Percentiles rank a stretch among this genome's conserved stretches.
phyloP scores from a whole-genome alignment of 64 coral and sea anemone genomes.

The Montipora cactus region DNA sequence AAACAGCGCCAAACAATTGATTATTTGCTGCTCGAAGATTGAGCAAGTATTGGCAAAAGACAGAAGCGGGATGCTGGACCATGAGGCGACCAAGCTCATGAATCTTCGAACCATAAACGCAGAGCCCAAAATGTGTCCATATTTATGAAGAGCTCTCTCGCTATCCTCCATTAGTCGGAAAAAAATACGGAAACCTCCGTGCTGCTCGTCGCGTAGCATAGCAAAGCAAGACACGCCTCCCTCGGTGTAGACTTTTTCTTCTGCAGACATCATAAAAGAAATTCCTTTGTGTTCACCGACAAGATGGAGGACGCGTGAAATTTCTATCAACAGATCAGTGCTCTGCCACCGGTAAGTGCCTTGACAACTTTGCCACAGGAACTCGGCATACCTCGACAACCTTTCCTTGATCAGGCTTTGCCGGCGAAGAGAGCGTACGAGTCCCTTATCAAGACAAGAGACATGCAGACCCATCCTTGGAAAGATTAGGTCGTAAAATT shows the following conservation, averaged over 20 bases:
- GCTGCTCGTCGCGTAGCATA: constrained; percentile 42
- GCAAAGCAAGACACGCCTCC: constrained; percentile 18
- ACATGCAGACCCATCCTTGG: constrained; percentile 66
- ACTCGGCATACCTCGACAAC: constrained; percentile 45
- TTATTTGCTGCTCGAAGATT: constrained; percentile 64
- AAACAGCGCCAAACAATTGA: constrained; percentile 62
- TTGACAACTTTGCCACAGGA: constrained; percentile 35
- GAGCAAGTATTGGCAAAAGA: constrained; percentile 59
- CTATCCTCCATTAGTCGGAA: constrained; percentile 51
- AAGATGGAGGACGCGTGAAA: constrained; percentile 66
- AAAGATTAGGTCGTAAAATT: constrained; percentile 70
- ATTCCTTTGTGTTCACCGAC: constrained; percentile 46
- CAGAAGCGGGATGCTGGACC: constrained; percentile 46
- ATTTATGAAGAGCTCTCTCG: constrained; percentile 2
- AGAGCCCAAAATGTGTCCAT: constrained; percentile 63
- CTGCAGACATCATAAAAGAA: constrained; percentile 23
- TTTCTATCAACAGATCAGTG: constrained; percentile 65
- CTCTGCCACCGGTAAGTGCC: constrained; percentile 40
- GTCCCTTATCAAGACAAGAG: constrained; percentile 30
- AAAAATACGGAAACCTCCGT: constrained; percentile 21
- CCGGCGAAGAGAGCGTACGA: constrained; percentile 35
- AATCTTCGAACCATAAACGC: constrained; percentile 46
- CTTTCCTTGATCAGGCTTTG: constrained; percentile 35
- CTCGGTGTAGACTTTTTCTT: constrained; percentile 52
- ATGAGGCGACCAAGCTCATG: constrained; percentile 41